phyloP scores from a whole-genome alignment of 2,113 vertebrate species.

The Elephas maximus region DNA sequence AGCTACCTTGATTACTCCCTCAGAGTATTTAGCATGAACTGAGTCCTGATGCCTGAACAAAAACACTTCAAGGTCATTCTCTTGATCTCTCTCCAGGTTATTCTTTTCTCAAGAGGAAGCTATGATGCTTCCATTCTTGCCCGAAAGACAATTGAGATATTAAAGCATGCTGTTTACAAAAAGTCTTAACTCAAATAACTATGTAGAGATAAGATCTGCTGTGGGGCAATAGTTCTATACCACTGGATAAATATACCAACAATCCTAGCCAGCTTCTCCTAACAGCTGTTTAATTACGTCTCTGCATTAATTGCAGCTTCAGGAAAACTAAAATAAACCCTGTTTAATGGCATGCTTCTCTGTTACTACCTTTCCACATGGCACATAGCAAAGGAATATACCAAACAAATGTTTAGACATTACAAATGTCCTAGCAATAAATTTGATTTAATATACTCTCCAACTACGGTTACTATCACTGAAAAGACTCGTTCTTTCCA shows the following conservation, averaged over 20 bases:
- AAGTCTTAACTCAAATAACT: background rate
- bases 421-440: conserved; percentile 61
- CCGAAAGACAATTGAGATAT: conserved; percentile 25
- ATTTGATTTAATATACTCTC: conserved; percentile 65
- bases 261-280: conserved; percentile 13
- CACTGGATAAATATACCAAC: background rate
- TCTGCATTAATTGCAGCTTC: conserved; percentile 70
- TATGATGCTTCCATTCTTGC: background rate
- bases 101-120: conserved; percentile 35
- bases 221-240: background rate
- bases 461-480: background rate
- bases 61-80: conserved; percentile 30
- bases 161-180: background rate
- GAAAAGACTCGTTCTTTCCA: conserved; percentile 54
- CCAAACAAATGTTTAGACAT: conserved; percentile 42
- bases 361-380: conserved; percentile 42
- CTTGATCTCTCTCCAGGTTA: conserved; percentile 30
- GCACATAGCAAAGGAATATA: background rate
- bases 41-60: conserved; percentile 18
- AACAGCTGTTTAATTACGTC: conserved; percentile 73
- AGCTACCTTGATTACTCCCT: conserved; percentile 18
- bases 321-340: background rate
- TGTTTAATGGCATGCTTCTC: conserved; percentile 49
- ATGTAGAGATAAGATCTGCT: background rate
- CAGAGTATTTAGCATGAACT: background rate